Conservation (phyloP, 2,797 vertebrate genomes). For the Pelochelys cantorii region DNA sequence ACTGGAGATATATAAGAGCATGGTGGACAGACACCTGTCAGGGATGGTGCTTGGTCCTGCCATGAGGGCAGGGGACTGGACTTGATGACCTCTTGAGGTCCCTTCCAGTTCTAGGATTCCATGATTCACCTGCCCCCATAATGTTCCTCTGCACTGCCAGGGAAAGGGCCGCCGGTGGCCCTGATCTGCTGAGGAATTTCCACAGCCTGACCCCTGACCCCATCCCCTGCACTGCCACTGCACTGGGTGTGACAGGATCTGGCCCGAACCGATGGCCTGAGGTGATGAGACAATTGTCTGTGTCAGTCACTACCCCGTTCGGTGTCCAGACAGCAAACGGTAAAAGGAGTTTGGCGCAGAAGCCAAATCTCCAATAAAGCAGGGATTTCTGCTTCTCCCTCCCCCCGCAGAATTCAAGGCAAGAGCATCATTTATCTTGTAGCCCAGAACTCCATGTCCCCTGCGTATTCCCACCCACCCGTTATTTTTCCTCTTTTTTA, state of each 20-base stretch:
- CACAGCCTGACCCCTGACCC: background rate
- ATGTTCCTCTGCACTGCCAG: background rate
- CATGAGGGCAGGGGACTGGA: no score
- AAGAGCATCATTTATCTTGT: background rate
- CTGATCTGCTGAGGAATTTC: background rate
- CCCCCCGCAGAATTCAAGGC: background rate
- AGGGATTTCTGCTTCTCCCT: background rate
- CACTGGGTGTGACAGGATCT: background rate
- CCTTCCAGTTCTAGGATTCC: no score
- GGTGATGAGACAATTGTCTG: background rate
- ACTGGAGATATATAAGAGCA: no score
- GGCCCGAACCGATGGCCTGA: background rate
- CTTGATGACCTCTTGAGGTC: no score
- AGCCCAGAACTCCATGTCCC: background rate
- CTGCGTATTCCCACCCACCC: background rate
- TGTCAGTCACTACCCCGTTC: background rate
- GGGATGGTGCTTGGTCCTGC: no score
- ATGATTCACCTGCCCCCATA: background rate
- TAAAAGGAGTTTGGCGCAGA: background rate
- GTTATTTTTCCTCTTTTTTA: background rate
- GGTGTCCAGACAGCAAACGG: background rate
- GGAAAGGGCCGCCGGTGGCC: background rate
- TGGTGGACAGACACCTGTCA: no score
- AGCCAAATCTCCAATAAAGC: background rate
- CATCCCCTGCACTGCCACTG: background rate